Evolutionary conservation across 2,888 invertebrate species (phyloP).

Genomic region (Emmelina monodactyla): DNA sequence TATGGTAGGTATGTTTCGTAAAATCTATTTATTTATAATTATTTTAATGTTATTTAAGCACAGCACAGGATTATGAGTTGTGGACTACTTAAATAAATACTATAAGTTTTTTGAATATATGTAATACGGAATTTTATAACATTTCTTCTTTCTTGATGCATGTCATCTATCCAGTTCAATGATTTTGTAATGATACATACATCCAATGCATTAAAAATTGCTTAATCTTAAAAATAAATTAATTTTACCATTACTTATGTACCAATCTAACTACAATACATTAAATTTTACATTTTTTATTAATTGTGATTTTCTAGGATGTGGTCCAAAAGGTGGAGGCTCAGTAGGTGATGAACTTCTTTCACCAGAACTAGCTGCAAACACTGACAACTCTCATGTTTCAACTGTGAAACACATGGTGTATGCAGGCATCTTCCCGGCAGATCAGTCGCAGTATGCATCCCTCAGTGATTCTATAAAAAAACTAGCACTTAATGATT

Average conservation of each 20-base stretch:
- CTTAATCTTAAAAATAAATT: no score
- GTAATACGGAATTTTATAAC: no score
- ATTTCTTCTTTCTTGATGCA: no score
- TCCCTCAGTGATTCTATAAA: slow-evolving; percentile 83
- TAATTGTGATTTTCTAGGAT: slow-evolving; percentile 27
- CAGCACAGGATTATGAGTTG: no score
- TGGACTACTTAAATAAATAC: no score
- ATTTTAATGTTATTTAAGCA: no score
- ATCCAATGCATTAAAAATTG: no score
- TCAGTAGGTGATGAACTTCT: slow-evolving; percentile 49
- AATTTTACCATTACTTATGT: no score
- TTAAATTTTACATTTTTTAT: not conserved
- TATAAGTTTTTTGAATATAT: no score
- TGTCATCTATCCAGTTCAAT: no score
- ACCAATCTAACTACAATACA: not conserved
- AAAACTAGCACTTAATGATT: slow-evolving; percentile 92
- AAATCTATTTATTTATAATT: no score
- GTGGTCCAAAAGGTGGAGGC: slow-evolving; percentile 53
- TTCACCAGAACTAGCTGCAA: slow-evolving; percentile 31
- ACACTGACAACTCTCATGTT: slow-evolving; percentile 20
- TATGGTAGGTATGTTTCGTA: slow-evolving; percentile 74
- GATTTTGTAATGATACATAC: no score
- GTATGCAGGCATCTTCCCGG: slow-evolving; percentile 78
- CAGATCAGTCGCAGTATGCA: slow-evolving; percentile 85
- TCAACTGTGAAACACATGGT: slow-evolving; percentile 55